Percentiles rank a stretch among this genome's conserved stretches.
phyloP scores from a whole-genome alignment of 2,888 invertebrate species.

The Andrena camellia region DNA sequence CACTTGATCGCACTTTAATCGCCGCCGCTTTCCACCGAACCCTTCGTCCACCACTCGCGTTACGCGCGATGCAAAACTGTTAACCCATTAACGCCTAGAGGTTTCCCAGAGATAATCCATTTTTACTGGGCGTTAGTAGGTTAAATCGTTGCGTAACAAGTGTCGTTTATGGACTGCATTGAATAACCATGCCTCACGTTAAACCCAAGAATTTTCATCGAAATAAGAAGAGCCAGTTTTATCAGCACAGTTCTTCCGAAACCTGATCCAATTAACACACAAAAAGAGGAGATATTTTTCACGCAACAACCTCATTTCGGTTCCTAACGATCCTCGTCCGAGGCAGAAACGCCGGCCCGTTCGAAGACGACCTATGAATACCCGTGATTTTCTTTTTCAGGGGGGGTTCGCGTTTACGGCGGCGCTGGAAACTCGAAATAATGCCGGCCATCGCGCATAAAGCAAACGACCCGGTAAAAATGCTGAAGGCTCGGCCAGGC shows the following conservation, averaged over 20 bases:
- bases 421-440: conserved; percentile 66
- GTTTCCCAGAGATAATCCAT: background rate
- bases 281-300: background rate
- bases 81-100: background rate
- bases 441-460: conserved; percentile 58
- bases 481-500: conserved; percentile 27
- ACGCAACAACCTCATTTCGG: background rate
- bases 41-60: background rate
- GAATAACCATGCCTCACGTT: no score
- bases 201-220: no score
- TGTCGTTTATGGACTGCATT: background rate
- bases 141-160: background rate
- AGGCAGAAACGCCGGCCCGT: conserved; percentile 30
- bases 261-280: no score
- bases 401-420: conserved; percentile 39
- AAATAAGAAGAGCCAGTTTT: no score
- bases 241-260: no score
- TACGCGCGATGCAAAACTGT: background rate
- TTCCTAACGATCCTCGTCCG: background rate
- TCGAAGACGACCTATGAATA: conserved; percentile 39
- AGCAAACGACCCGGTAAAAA: conserved; percentile 56
- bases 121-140: background rate
- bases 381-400: conserved; percentile 47
- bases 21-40: background rate
- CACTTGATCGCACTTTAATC: conserved; percentile 6